Base-by-base conservation (phyloP, 2,113 vertebrate genomes). In the Strix aluco region DNA sequence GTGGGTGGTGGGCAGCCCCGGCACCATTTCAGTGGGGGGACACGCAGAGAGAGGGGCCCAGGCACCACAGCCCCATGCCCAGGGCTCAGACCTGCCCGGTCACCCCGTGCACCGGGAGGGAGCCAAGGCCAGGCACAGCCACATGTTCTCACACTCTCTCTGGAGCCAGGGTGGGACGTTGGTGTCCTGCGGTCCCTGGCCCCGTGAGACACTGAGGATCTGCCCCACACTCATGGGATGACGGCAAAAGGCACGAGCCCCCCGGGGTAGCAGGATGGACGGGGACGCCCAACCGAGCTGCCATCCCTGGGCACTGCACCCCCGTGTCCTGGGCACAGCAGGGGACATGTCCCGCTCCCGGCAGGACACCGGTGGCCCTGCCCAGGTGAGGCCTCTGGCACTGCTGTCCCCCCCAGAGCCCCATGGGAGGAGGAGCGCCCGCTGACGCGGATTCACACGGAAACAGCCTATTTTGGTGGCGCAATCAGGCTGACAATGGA, bases 21-120 rank as follows among this genome's bases (percentile, higher is more conserved):
- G 46, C 51, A 66, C 16, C 5, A 1, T 44, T 36, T 34, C 30
- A 1, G 0, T 11, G 15, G 14, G 15, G 27, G 7, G 5, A 51
- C 71, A 63, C 2, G 1, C 40, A 6, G 16, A 0, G 16, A 0
- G 29, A 17, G 57, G n/a, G 19, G 16, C 8, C 7, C 0, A 0
- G 52, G 30, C 40, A 62, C 61, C 74, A 16, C 38, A 0, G 2
- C 30, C 15, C 42, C 1, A 5, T 14, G 69, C 81, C 3, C 2
- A 59, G 57, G 58, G 30, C 25, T 55, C 8, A 0, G 62, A 15
- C 22, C n/a, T 61, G n/a, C 47, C 75, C 2, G 0, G 27, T 40
- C 46, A 26, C 2, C 3, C 44, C 13, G 12, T 9, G 44, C 0
- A 9, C 57, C 13, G 12, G 69, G 21, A 22, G 34, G 47, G 57